These are phyloP conservation scores for Vipera ursinii DNA, from an alignment of 2,797 vertebrate species.

Conservation along the genomic window DNA sequence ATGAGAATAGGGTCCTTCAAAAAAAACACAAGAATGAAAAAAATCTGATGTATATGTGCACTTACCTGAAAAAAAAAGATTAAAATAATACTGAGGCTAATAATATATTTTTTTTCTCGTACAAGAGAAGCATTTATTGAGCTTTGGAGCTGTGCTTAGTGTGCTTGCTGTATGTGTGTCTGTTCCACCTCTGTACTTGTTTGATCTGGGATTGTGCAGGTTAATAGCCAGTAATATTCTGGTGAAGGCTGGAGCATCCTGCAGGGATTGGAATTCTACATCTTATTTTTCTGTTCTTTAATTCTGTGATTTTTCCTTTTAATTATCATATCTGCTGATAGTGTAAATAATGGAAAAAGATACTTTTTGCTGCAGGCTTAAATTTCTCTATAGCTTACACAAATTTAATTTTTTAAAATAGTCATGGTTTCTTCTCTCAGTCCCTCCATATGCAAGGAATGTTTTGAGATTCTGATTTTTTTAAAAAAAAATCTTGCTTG, in stretches of 20 bases:
- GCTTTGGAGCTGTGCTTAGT: not conserved
- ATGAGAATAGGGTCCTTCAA: not conserved
- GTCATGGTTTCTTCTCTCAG: not conserved
- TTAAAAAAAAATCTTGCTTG: not conserved
- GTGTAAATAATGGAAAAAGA: not conserved
- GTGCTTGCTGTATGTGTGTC: not conserved
- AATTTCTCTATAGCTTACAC: not conserved
- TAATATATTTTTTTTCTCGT: not conserved
- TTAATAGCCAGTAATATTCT: not conserved
- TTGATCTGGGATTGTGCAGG: not conserved
- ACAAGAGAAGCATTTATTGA: not conserved
- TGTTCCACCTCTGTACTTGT: not conserved
- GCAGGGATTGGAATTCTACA: too few relatives aligned
- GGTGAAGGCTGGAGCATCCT: not conserved
- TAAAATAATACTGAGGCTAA: not conserved
- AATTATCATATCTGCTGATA: not conserved
- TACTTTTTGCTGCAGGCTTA: not conserved
- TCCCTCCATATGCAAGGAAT: accelerated
- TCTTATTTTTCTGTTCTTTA: not conserved
- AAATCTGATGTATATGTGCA: not conserved
- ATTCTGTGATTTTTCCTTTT: not conserved
- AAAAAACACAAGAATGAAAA: not conserved
- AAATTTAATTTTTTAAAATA: accelerated
- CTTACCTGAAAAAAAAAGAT: not conserved
- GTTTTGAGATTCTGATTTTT: not conserved